Evolutionary conservation across 1,140 invertebrate species (phyloP), one percentile per base, ranked within the genome.

Genomic region (Trachymyrmex cornetzi): DNA sequence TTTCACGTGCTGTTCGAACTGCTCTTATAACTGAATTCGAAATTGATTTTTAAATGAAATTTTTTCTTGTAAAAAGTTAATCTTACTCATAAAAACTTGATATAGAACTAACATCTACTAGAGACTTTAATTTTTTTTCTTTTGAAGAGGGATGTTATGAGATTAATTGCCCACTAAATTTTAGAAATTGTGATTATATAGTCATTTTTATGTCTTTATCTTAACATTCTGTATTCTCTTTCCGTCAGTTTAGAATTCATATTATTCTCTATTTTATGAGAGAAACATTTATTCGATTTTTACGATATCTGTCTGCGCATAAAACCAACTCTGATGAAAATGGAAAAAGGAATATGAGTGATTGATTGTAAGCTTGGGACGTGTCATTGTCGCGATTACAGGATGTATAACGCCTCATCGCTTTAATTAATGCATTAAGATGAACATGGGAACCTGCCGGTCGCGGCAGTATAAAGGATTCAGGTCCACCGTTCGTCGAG

Each of bases 401-500:
- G 14, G 7, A 71, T 48, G 16, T 61, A 38, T 80, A 50, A 57
- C 12, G 48, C 12, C 27, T 7, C 9, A 38, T 38, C 7, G 3
- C 5, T 30, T 14, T 53, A 61, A 67, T 79, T 66, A 48, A 48
- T 44, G 57, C 59, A 57, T 88, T 84, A 30, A 84, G 55, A 85
- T 1, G 5, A 5, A 82, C 19, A 12, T 27, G 34, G 11, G 2
- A 77, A 72, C 66, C 72, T 61, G 53, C 81, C 63, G 24, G n/a
- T n/a, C n/a, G n/a, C n/a, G n/a, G 57, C 57, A 50, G 16, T 89
- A 85, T 55, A 88, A 77, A 66, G 1, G 6, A 4, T 74, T 63
- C 87, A 24, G n/a, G 3, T 48, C 4, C 2, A 16, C 50, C 27
- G 6, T 55, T 80, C 3, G 24, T 64, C 11, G 50, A 27, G 14